Evolutionary conservation across 2,113 vertebrate species (phyloP), one percentile per base, ranked within the genome.

Genomic region (Tragelaphus buxtoni): DNA sequence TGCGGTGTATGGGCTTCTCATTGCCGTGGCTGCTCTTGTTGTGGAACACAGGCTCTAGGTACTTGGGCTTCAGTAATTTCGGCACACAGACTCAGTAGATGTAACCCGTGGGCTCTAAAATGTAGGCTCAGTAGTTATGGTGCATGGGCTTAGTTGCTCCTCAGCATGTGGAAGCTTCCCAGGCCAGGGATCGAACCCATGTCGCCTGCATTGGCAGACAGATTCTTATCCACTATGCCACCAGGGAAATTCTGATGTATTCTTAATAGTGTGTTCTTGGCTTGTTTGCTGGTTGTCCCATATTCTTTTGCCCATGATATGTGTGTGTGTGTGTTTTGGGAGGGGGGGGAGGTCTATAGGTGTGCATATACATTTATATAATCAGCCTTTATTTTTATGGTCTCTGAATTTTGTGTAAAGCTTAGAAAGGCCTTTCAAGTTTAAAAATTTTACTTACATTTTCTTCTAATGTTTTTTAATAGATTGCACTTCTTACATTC

Each of bases 371-470:
- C 9, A 4, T 90, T 17, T 61, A 2, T 83, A 5, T 69, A 56
- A 69, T 42, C n/a, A 76, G 79, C 47, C 49, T 74, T 82, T 91
- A 51, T 88, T 85, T 91, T 94, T 90, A 91, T 24, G 35, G 49
- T 61, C 56, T 92, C 28, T 92, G 26, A 47, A 94, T 63, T 95
- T 94, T 95, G 85, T 79, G 47, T 87, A 89, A 72, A 72, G 45
- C 22, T 87, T 81, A 90, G 49, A 91, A 84, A 89, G 1, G 14
- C 13, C 42, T 89, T 95, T 90, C 13, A 83, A 96, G 53, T 61
- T 97, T 91, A 84, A 93, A 95, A 86, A 26, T 30, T 51, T 58
- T 92, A 69, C 32, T 24, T 7, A 24, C 56, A 63, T 82, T 96
- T 96, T 91, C 32, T 94, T 91, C 56, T 72, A 83, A n/a, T 58